Conservation (phyloP, 1,140 invertebrate genomes). For the Piezodorus guildinii region DNA sequence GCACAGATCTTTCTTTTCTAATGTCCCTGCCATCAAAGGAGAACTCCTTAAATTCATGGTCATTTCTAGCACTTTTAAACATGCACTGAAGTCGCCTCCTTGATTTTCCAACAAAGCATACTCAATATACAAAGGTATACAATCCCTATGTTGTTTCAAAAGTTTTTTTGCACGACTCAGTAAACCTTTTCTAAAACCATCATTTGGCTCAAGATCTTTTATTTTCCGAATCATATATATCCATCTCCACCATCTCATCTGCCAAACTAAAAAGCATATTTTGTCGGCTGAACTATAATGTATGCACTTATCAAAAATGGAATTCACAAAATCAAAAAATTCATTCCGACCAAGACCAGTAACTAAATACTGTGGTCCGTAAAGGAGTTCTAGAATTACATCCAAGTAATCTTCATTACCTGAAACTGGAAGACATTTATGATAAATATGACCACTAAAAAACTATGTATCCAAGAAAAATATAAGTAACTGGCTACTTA, state of each 20-base stretch:
- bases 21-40: not conserved
- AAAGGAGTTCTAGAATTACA: conserved; percentile 12
- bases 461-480: not conserved
- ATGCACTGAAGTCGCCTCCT: conserved; percentile 19
- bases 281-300: not conserved
- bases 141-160: conserved; percentile 22
- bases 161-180: conserved; percentile 22
- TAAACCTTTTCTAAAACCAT: not conserved
- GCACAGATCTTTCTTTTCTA: not conserved
- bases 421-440: conserved; percentile 3
- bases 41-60: conserved; percentile 30
- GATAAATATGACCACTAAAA: not conserved
- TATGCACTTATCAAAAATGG: conserved; percentile 10
- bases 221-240: not conserved
- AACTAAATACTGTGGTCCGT: conserved; percentile 19
- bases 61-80: conserved; percentile 35
- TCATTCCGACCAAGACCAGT: conserved; percentile 8
- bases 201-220: not conserved
- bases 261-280: conserved; percentile 12
- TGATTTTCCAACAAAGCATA: conserved; percentile 26
- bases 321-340: conserved; percentile 17
- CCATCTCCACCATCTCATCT: conserved; percentile 22
- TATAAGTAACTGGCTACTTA: not conserved
- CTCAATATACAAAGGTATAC: conserved; percentile 24
- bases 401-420: conserved; percentile 12